Conservation (phyloP, 1,140 invertebrate species). For the Bathynomus jamesi region DNA sequence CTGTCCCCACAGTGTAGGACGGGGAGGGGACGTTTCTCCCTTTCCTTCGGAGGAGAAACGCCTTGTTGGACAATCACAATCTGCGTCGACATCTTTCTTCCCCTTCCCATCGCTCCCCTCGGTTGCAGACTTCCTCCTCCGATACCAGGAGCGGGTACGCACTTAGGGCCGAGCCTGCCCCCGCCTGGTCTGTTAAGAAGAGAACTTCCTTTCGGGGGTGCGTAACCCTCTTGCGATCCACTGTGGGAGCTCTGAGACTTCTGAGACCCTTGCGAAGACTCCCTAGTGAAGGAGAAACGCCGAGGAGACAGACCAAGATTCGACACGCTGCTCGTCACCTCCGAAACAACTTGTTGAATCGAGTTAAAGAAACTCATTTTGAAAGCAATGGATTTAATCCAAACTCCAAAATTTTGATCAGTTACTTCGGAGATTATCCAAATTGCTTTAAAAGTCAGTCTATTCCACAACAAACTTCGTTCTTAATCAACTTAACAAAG, state of each 20-base stretch:
- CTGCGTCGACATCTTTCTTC: slow-evolving; percentile 25
- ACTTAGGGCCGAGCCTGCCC: slow-evolving; percentile 46
- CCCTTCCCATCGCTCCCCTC: slow-evolving; percentile 20
- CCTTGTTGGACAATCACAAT: slow-evolving; percentile 18
- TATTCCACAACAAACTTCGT: too few relatives aligned
- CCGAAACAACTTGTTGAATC: slow-evolving; percentile 64
- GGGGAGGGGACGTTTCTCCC: slow-evolving; percentile 43
- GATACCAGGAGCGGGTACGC: slow-evolving; percentile 50
- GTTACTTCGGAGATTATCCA: too few relatives aligned
- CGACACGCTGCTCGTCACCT: slow-evolving; percentile 59
- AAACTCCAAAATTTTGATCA: too few relatives aligned
- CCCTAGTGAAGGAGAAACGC: slow-evolving; percentile 61
- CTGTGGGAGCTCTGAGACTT: slow-evolving; percentile 6
- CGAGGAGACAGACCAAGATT: slow-evolving; percentile 66
- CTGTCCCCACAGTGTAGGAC: slow-evolving; percentile 40
- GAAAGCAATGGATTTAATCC: too few relatives aligned
- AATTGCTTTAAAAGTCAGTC: too few relatives aligned
- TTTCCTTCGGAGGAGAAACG: slow-evolving; percentile 18
- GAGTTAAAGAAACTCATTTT: slow-evolving; percentile 75
- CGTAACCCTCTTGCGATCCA: neutral
- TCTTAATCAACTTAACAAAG: too few relatives aligned
- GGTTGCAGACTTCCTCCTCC: slow-evolving; percentile 40
- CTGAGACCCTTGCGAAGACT: slow-evolving; percentile 42
- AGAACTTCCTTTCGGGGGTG: slow-evolving; percentile 4
- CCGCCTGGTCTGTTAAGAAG: slow-evolving; percentile 14